phyloP scores from a whole-genome alignment of 1,140 invertebrate species.

The Drosophila takahashii region DNA sequence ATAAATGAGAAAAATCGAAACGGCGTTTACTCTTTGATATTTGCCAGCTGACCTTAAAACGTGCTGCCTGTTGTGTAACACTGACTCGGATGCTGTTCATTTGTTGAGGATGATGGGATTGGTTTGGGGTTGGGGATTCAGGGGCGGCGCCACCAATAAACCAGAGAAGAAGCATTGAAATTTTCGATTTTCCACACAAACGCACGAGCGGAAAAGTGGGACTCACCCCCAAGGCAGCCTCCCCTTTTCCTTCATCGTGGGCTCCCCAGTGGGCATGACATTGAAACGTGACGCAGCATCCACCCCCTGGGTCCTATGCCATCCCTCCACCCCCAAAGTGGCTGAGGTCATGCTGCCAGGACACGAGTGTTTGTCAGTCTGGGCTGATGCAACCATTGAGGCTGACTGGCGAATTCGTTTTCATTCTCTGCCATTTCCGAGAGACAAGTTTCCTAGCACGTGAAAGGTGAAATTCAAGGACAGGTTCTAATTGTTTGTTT shows the following conservation, averaged over 20 bases:
- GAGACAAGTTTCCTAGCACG: not conserved
- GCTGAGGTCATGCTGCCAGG: conserved; percentile 57
- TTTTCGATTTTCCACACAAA: conserved; percentile 69
- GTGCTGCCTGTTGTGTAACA: conserved; percentile 72
- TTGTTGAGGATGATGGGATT: not conserved
- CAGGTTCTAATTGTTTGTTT: not conserved
- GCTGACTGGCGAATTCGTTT: not conserved
- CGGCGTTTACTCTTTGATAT: conserved; percentile 55
- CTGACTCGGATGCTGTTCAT: conserved; percentile 58
- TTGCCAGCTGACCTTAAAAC: conserved; percentile 66
- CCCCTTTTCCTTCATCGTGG: conserved; percentile 5
- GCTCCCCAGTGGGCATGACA: conserved; percentile 59
- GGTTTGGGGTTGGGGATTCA: not conserved
- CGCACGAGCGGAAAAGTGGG: conserved; percentile 26
- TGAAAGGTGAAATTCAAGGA: not conserved
- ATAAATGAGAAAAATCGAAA: conserved; percentile 61
- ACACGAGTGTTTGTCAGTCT: conserved; percentile 26
- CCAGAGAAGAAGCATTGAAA: conserved; percentile 56
- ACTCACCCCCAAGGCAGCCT: conserved; percentile 21
- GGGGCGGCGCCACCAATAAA: conserved; percentile 57
- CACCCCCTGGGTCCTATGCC: conserved; percentile 20
- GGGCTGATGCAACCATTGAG: conserved; percentile 18
- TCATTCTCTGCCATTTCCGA: conserved; percentile 3
- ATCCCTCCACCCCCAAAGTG: conserved; percentile 20
- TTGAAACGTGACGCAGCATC: conserved; percentile 69